These are phyloP conservation scores for Amphimedon queenslandica DNA, from an alignment of 37 sponge, comb jelly and placozoan genomes.

Conservation along the genomic window DNA sequence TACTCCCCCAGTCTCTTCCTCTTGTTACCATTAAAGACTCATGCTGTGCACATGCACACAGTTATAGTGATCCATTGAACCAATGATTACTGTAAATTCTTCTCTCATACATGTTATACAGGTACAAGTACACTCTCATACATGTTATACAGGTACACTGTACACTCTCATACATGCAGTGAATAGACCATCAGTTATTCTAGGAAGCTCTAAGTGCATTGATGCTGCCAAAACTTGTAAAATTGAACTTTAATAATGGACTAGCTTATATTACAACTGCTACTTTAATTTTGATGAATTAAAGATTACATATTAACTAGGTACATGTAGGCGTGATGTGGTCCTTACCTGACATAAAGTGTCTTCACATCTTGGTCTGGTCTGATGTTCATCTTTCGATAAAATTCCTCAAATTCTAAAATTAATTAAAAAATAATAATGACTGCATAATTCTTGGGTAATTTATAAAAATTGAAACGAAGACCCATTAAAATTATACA, in stretches of 20 bases:
- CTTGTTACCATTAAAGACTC: neutral
- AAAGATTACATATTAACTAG: constrained; percentile 9
- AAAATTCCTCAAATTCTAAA: constrained; percentile 37
- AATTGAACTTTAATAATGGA: constrained; percentile 90
- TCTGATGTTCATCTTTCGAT: constrained; percentile 12
- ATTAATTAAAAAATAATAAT: neutral
- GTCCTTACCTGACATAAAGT: constrained; percentile 59
- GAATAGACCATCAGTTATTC: neutral
- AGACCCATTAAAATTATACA: too few species aligned
- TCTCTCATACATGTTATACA: neutral
- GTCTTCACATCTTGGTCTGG: constrained; percentile 22
- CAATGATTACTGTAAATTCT: too few species aligned
- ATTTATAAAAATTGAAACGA: too few species aligned
- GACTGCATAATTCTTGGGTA: too few species aligned
- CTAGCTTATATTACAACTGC: too few species aligned
- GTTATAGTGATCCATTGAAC: too few species aligned
- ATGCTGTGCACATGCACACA: too few species aligned
- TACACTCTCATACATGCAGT: neutral
- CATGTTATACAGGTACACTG: too few species aligned
- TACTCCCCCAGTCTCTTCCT: neutral
- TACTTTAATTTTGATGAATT: too few species aligned
- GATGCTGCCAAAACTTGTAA: constrained; percentile 99
- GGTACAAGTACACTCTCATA: neutral
- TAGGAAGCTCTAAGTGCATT: neutral
- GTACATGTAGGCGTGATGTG: neutral